phyloP scores from a whole-genome alignment of 1,140 invertebrate species.

The Rhizoglyphus robini region DNA sequence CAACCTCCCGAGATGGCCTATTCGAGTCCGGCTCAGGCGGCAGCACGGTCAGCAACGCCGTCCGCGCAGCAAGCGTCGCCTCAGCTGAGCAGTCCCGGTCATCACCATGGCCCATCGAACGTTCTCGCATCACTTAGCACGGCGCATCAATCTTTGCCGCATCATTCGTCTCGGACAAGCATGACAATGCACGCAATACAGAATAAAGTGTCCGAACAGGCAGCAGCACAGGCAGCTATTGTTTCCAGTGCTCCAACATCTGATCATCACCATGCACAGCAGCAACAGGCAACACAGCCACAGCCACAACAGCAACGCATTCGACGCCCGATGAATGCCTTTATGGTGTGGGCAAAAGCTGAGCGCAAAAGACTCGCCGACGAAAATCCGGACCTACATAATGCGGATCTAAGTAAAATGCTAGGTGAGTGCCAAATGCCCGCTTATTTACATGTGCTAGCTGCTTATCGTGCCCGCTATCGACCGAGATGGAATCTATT shows the following conservation, averaged over 20 bases:
- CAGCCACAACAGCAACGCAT: constrained; percentile 23
- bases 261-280: not conserved
- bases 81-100: not conserved
- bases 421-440: constrained; percentile 28
- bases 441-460: not conserved
- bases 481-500: not conserved
- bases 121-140: constrained; percentile 9
- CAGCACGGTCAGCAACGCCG: not conserved
- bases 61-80: not conserved
- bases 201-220: not conserved
- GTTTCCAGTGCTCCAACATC: not conserved
- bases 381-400: constrained; percentile 33
- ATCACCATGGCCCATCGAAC: constrained; percentile 5
- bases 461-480: not conserved
- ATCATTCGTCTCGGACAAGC: constrained; percentile 7
- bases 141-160: not conserved
- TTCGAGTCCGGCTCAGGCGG: not conserved
- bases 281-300: not conserved
- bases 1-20: not conserved
- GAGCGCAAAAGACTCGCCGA: constrained; percentile 31
- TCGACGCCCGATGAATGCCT: constrained; percentile 33
- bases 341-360: constrained; percentile 34
- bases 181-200: not conserved
- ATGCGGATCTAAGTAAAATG: constrained; percentile 33
- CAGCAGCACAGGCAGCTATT: not conserved